Conservation (phyloP, 2,888 invertebrate genomes). For the Biston stratarius region DNA sequence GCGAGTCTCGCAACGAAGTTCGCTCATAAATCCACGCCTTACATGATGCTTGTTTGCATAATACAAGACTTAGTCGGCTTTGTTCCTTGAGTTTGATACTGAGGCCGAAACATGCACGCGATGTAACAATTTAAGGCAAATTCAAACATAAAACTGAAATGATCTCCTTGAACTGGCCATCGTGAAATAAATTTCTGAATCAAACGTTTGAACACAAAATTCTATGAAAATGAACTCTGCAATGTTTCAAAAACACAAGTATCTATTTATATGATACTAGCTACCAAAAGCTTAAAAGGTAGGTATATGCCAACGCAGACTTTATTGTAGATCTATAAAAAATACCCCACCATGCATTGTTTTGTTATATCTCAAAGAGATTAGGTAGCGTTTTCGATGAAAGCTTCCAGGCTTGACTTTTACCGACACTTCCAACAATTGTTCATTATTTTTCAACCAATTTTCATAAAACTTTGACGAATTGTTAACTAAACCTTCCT, state of each 20-base stretch:
- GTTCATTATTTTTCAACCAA: too few species aligned
- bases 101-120: conserved; percentile 35
- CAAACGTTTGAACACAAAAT: background rate
- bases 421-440: too few species aligned
- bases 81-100: conserved; percentile 78
- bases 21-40: conserved; percentile 84
- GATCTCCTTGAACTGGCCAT: conserved; percentile 13
- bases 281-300: too few species aligned
- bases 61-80: conserved; percentile 83
- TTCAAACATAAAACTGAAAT: conserved; percentile 13
- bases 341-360: too few species aligned
- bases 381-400: too few species aligned
- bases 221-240: background rate
- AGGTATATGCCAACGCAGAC: too few species aligned
- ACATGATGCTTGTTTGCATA: conserved; percentile 86
- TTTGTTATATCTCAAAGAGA: too few species aligned
- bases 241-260: background rate
- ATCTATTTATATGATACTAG: too few species aligned
- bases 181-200: background rate
- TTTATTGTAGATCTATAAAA: too few species aligned
- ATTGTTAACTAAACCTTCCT: too few species aligned
- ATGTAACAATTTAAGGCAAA: conserved; percentile 19
- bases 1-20: conserved; percentile 81
- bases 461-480: too few species aligned
- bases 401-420: too few species aligned